Conservation (phyloP, 1,140 invertebrate genomes). For the Drosophila parvula region DNA sequence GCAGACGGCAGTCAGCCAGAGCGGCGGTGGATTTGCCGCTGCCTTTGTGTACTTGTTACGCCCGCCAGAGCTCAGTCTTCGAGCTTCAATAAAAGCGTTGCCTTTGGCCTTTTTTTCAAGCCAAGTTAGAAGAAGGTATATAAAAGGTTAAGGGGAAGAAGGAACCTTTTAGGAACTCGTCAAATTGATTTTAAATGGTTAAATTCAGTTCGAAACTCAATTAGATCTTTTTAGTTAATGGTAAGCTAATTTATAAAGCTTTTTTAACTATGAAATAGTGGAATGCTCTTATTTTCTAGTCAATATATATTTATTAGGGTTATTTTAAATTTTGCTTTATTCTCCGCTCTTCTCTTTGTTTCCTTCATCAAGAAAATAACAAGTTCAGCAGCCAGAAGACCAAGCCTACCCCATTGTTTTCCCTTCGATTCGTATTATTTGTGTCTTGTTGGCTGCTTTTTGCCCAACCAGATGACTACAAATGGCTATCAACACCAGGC, state of each 20-base stretch:
- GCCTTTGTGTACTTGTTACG: constrained; percentile 71
- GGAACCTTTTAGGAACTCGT: not conserved
- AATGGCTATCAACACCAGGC: constrained; percentile 52
- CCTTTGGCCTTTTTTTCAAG: not conserved
- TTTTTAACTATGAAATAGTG: no score
- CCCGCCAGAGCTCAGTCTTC: constrained; percentile 35
- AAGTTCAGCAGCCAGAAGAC: not conserved
- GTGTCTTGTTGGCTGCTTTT: constrained; percentile 43
- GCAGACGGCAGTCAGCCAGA: constrained; percentile 5
- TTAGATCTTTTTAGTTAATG: no score
- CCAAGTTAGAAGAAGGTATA: not conserved
- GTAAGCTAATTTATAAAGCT: not conserved
- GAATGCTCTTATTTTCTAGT: not conserved
- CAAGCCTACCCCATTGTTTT: constrained; percentile 17
- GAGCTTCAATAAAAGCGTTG: constrained; percentile 46
- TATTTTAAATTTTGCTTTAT: no score
- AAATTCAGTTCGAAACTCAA: not conserved
- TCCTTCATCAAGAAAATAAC: not conserved
- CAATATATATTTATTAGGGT: no score
- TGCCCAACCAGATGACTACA: constrained; percentile 39
- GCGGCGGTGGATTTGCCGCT: constrained; percentile 30
- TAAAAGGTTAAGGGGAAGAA: not conserved
- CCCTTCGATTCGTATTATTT: constrained; percentile 48
- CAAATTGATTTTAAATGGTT: not conserved
- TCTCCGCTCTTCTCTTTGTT: not conserved